Evolutionary conservation across 2,797 vertebrate genomes (phyloP), one percentile per base, ranked within the genome.

Genomic region (Myiotriccus ornatus): DNA sequence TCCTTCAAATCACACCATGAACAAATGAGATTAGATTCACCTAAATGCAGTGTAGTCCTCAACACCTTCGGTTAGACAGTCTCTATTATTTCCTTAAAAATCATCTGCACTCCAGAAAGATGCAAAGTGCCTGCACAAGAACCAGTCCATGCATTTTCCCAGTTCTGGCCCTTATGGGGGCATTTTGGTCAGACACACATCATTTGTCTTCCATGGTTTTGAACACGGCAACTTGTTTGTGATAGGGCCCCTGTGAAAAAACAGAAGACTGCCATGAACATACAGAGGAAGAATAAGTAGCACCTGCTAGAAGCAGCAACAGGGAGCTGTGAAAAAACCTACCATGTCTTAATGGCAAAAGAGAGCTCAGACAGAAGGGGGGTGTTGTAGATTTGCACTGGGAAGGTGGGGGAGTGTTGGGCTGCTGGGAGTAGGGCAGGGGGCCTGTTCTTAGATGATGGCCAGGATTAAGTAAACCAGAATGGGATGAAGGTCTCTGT

Each of bases 41-140:
- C 80, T 76, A 44, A 88, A 79, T 69, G 80, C 50, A 53, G 21
- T 49, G 14, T 9, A n/a, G n/a, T 44, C 43, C 9, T 90, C 60
- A 69, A 20, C 30, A 77, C 20, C 24, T 59, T 67, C 64, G 12
- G 21, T n/a, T 41, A 80, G 84, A 74, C 14, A 57, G 25, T 44
- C 13, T 90, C 43, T 88, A 16, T 30, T 62, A 25, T 32, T 46
- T 84, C 24, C 19, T 53, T 65, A 50, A 57, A 41, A 47, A 90
- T 18, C 52, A 50, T 41, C 70, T 74, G 24, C 47, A 8, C 60
- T 86, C n/a, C 60, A 76, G 47, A 74, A 59, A 47, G 62, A 46
- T 23, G 20, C 32, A 39, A 78, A 53, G 17, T 39, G 17, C 11
- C 30, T 0, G 0, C 39, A 34, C 0, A 5, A 55, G 28, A 24